Base-by-base conservation (phyloP, 2,888 invertebrate species). In the Drosophila monieri region DNA sequence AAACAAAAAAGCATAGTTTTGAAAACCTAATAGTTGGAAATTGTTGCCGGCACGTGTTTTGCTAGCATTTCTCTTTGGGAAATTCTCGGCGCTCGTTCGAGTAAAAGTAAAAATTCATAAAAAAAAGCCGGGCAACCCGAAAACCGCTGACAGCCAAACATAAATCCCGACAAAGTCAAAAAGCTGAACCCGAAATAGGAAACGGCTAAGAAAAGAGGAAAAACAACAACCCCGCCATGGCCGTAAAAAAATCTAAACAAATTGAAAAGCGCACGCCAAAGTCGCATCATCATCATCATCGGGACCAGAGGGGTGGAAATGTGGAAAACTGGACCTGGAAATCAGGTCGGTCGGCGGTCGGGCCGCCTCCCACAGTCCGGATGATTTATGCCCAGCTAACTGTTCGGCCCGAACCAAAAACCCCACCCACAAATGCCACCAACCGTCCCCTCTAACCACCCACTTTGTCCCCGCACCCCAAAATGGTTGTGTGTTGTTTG, bases 201-300 rank as follows among this genome's bases (percentile, higher is more conserved):
- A 70, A 69, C 61, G 46, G 55, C 30, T 14, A 53, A 18, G 37
- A 35, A 35, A 35, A 41, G 39, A 47, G 49, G 68, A 68, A 67
- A 55, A 60, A 37, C 49, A 43, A 51, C 23, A 41, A 41, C 30
- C 25, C 9, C 35, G n/a, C n/a, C 10, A 65, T 51, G 49, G 54
- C 71, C 77, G 78, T 80, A 79, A 81, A 75, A 76, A 74, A 67
- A 68, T 81, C 70, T 51, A 61, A 80, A 81, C 85, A 81, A 81
- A 81, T 81, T 85, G 81, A 81, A 81, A 81, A 81, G 85, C 85
- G 78, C 81, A 81, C 81, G 81, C 85, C 78, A 81, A 85, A 81
- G 80, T 78, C 85, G 80, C 85, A 81, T 81, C 85, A 81, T 85
- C 81, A 81, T 81, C 65, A 66, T 52, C 61, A 55, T 61, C 58